A percentile compares a stretch with the other conserved stretches of the same genome.
Conservation (phyloP, 2,113 vertebrate genomes). For the Jacana jacana region DNA sequence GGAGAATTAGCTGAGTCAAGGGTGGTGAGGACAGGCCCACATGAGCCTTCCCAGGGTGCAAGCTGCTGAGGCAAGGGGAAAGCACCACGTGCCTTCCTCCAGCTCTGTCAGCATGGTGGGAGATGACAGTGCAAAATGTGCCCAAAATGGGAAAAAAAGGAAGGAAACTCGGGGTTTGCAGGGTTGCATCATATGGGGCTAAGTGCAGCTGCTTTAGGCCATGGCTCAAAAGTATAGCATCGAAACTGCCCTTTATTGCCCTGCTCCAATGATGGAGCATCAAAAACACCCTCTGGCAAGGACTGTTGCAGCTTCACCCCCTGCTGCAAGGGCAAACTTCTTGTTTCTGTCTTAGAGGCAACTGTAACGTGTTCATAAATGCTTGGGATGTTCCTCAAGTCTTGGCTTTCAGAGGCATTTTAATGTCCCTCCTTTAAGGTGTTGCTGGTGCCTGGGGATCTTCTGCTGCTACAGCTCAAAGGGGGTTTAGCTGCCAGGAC, state of each 20-base stretch:
- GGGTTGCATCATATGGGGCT: not conserved
- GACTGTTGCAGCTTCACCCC: not conserved
- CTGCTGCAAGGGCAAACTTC: not conserved
- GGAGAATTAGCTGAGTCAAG: constrained; percentile 38
- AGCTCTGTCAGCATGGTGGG: not conserved
- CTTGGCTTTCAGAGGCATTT: not conserved
- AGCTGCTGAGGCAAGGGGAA: constrained; percentile 12
- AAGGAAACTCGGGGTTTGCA: not conserved
- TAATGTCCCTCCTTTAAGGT: not conserved
- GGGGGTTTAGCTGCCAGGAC: not conserved
- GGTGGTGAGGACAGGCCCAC: not conserved
- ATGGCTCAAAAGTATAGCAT: not conserved
- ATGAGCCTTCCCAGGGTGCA: not conserved
- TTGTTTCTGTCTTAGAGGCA: not conserved
- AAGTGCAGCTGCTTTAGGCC: not conserved
- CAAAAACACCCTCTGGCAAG: not conserved
- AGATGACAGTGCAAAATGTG: not conserved
- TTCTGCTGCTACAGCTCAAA: not conserved
- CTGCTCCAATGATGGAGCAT: not conserved
- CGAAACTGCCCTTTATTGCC: not conserved
- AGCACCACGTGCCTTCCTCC: not conserved
- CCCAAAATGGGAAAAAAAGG: constrained; percentile 22
- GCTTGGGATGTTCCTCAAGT: not conserved
- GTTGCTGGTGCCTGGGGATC: not conserved
- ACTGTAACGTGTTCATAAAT: not conserved